Evolutionary conservation across 1,140 invertebrate species (phyloP).

Genomic region (Plectrocnemia conspersa): DNA sequence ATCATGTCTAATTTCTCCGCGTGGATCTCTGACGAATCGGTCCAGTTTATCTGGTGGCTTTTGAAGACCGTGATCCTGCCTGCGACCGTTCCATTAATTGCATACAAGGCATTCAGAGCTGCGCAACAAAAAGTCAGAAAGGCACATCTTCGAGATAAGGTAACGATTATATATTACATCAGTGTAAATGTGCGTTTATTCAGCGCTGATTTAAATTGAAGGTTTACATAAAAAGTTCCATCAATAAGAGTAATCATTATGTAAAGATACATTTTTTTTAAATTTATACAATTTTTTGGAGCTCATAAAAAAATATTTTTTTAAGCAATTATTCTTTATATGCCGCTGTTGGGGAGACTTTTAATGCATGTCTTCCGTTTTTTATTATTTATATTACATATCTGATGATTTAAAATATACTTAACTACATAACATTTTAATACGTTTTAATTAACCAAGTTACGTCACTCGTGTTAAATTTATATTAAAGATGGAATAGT

Average conservation of each 20-base stretch:
- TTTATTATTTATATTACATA: too few relatives aligned
- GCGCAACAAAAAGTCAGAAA: slow-evolving; percentile 8
- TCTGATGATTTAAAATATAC: too few relatives aligned
- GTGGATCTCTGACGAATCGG: slow-evolving; percentile 3
- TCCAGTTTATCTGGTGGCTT: slow-evolving; percentile 24
- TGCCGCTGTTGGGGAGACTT: not conserved
- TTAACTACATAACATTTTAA: too few relatives aligned
- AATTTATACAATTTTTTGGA: not conserved
- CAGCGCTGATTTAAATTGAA: not conserved
- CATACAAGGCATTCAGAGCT: slow-evolving; percentile 11
- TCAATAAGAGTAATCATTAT: not conserved
- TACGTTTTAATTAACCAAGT: too few relatives aligned
- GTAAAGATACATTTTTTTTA: slow-evolving; percentile 4
- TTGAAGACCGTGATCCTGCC: slow-evolving; percentile 21
- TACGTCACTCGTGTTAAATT: too few relatives aligned
- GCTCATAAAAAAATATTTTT: not conserved
- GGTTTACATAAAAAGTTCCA: too few relatives aligned
- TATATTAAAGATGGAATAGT: too few relatives aligned
- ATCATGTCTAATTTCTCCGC: too few relatives aligned
- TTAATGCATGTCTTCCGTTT: too few relatives aligned
- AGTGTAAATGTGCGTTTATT: not conserved
- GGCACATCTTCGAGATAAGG: slow-evolving; percentile 14
- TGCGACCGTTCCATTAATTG: slow-evolving; percentile 17
- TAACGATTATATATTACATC: not conserved
- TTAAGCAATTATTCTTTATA: not conserved